Evolutionary conservation across 2,888 invertebrate species (phyloP).

Genomic region (Spicauda simplicius): DNA sequence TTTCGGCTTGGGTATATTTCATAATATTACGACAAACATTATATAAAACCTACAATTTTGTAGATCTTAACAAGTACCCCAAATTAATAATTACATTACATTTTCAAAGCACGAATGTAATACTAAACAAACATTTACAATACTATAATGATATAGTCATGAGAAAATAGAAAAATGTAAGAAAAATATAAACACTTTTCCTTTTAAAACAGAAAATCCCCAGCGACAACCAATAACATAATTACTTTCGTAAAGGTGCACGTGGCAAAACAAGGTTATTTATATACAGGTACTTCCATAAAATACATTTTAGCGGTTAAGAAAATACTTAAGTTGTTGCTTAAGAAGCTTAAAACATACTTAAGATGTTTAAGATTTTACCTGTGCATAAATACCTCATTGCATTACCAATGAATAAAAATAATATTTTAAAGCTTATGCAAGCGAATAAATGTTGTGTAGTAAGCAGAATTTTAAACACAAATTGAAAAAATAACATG

Average conservation of each 20-base stretch:
- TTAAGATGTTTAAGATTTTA: too few species aligned
- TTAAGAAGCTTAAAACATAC: too few species aligned
- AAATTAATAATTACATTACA: too few species aligned
- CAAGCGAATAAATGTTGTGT: neutral
- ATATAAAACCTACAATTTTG: too few species aligned
- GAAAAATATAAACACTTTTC: neutral
- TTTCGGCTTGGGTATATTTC: too few species aligned
- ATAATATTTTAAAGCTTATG: neutral
- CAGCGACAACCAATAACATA: neutral
- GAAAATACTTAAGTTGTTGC: neutral
- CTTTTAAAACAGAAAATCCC: neutral
- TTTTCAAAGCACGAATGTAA: too few species aligned
- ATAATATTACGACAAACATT: too few species aligned
- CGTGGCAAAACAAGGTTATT: slow-evolving; percentile 1
- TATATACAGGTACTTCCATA: neutral
- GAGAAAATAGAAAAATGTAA: neutral
- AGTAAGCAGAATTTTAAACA: too few species aligned
- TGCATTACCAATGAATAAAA: neutral
- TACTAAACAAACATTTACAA: neutral
- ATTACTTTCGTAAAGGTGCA: neutral
- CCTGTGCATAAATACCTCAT: too few species aligned
- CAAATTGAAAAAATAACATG: too few species aligned
- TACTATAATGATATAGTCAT: too few species aligned
- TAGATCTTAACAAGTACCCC: too few species aligned
- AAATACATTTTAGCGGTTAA: neutral